These are phyloP conservation scores for Pararge aegeria DNA, from an alignment of 1,140 invertebrate species.

Conservation along the genomic window DNA sequence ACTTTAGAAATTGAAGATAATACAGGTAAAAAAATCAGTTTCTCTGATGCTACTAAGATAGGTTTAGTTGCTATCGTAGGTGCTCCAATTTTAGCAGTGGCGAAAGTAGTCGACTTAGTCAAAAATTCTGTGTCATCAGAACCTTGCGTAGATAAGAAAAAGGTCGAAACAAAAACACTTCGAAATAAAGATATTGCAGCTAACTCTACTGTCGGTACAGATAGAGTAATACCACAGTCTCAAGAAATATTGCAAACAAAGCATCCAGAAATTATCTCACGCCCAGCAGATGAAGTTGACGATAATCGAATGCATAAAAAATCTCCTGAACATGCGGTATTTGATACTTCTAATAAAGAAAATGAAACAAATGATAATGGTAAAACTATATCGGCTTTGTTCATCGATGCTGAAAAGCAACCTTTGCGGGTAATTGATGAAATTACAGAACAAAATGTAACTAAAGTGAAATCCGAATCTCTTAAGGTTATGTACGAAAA, in stretches of 20 bases:
- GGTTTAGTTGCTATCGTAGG: constrained; percentile 86
- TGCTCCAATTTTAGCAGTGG: constrained; percentile 84
- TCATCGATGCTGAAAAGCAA: constrained; percentile 69
- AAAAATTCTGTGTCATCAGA: constrained; percentile 75
- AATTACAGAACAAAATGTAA: constrained; percentile 69
- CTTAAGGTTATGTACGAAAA: constrained; percentile 65
- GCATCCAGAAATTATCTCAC: not conserved
- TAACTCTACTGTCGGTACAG: not conserved
- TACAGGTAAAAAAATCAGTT: constrained; percentile 83
- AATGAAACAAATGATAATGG: constrained; percentile 26
- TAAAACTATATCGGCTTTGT: constrained; percentile 56
- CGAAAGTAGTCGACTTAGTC: constrained; percentile 77
- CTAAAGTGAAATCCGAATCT: constrained; percentile 48
- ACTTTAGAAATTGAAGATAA: constrained; percentile 85
- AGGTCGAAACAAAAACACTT: not conserved
- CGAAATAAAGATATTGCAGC: not conserved
- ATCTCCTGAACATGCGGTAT: not conserved
- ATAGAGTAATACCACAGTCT: not conserved
- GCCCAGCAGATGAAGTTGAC: not conserved
- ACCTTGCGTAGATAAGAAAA: constrained; percentile 58
- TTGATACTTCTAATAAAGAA: not conserved
- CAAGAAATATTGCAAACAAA: not conserved
- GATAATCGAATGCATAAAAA: not conserved
- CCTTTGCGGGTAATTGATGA: constrained; percentile 71
- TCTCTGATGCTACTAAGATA: constrained; percentile 87